phyloP scores from a whole-genome alignment of 2,113 vertebrate genomes.

The Rhagologus leucostigma region DNA sequence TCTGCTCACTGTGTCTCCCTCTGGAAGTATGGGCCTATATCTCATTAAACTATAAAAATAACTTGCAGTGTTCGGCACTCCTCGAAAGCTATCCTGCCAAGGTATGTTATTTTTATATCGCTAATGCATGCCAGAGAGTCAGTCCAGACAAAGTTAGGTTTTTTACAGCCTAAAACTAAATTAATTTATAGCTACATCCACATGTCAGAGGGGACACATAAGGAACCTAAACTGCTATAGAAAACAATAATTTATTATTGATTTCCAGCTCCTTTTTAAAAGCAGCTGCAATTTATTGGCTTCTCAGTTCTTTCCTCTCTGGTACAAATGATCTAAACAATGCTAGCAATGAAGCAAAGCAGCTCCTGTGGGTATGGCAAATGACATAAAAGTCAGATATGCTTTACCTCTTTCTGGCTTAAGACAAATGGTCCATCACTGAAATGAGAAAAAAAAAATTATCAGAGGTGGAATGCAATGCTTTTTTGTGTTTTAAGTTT shows the following conservation, averaged over 20 bases:
- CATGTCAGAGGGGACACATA: slow-evolving; percentile 59
- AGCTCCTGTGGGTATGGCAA: slow-evolving; percentile 18
- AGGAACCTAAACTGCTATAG: slow-evolving; percentile 56
- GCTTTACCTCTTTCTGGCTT: neutral
- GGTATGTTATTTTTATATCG: slow-evolving; percentile 70
- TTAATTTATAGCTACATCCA: slow-evolving; percentile 72
- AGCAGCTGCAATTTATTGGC: slow-evolving; percentile 61
- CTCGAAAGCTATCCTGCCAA: slow-evolving; percentile 61
- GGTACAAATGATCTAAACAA: slow-evolving; percentile 32
- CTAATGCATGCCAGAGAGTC: slow-evolving; percentile 49
- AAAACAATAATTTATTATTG: slow-evolving; percentile 76
- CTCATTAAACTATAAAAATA: slow-evolving; percentile 78
- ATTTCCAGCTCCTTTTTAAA: slow-evolving; percentile 69
- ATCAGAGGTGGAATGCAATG: neutral
- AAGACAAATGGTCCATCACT: neutral
- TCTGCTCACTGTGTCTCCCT: slow-evolving; percentile 62
- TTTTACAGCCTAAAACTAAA: slow-evolving; percentile 61
- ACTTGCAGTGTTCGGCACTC: slow-evolving; percentile 47
- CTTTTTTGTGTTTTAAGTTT: neutral
- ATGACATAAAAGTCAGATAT: neutral
- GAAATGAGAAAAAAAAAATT: neutral
- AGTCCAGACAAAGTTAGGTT: slow-evolving; percentile 29
- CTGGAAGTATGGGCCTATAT: slow-evolving; percentile 60
- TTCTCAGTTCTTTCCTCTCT: slow-evolving; percentile 20
- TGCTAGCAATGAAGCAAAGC: neutral